phyloP scores from a whole-genome alignment of 23 tunicate genomes.

The Ascidia mentula region DNA sequence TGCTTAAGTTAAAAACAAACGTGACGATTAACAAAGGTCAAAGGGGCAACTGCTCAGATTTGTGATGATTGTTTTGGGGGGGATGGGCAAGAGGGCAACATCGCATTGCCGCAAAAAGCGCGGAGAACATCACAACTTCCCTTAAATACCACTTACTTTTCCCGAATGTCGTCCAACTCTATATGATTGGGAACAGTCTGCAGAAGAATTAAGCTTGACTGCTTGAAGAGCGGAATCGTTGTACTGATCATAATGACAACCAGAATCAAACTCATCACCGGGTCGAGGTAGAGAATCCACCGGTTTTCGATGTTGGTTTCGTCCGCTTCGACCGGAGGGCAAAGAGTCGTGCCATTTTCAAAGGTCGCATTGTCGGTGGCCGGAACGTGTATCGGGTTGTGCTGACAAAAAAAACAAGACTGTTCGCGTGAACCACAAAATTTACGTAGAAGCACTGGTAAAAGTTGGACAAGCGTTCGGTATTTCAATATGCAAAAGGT shows the following conservation, averaged over 20 bases:
- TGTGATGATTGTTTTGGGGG: too few relatives aligned
- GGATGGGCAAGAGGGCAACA: too few relatives aligned
- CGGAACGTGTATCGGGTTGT: background rate
- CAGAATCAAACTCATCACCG: constrained; percentile 69
- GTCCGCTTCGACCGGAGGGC: background rate
- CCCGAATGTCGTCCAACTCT: constrained; percentile 31
- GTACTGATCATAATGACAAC: constrained; percentile 74
- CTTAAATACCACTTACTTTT: constrained; percentile 62
- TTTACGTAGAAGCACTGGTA: too few relatives aligned
- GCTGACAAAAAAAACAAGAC: background rate
- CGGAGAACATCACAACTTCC: too few relatives aligned
- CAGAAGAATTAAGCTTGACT: constrained; percentile 78
- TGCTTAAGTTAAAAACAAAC: too few relatives aligned
- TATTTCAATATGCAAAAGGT: too few relatives aligned
- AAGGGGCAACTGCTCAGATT: too few relatives aligned
- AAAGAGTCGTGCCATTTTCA: background rate
- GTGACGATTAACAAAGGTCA: too few relatives aligned
- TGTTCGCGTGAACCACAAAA: too few relatives aligned
- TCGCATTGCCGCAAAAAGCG: too few relatives aligned
- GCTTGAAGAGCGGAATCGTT: constrained; percentile 80
- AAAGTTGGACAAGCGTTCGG: too few relatives aligned
- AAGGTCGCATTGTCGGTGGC: background rate
- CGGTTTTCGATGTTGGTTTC: constrained; percentile 19
- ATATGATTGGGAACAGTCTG: constrained; percentile 89
- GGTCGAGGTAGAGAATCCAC: constrained; percentile 93